Percentiles rank a stretch among this genome's conserved stretches.
Evolutionary conservation across 2,113 vertebrate genomes (phyloP).

Genomic region (Lycocorax pyrrhopterus): DNA sequence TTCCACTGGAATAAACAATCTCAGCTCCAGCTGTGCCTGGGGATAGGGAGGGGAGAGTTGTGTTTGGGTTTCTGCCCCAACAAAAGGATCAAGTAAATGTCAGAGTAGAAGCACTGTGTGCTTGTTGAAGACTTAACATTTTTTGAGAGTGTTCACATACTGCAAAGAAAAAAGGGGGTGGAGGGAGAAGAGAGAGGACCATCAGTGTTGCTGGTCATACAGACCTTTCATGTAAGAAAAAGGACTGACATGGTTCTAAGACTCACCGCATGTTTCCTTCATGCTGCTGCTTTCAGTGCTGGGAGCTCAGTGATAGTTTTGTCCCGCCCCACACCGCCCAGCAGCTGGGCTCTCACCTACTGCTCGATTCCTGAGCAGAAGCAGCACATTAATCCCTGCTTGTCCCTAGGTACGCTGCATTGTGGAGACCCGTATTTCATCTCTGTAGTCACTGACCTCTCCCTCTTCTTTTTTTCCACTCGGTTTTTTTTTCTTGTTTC

Average conservation of each 20-base stretch:
- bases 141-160: not conserved
- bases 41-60: not conserved
- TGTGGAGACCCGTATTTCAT: not conserved
- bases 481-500: not conserved
- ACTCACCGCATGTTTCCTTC: not conserved
- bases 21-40: not conserved
- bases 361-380: not conserved
- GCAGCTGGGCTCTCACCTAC: not conserved
- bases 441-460: not conserved
- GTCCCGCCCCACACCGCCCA: not conserved
- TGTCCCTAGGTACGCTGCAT: not conserved
- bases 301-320: not conserved
- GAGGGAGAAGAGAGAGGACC: not conserved
- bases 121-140: not conserved
- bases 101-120: not conserved
- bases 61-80: not conserved
- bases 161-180: not conserved
- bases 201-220: not conserved
- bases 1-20: not conserved
- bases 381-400: not conserved
- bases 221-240: not conserved
- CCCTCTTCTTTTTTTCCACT: not conserved
- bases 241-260: not conserved
- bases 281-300: not conserved
- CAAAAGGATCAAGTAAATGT: not conserved